Conservation (phyloP, 2,888 invertebrate genomes). For the Erebia aethiops region DNA sequence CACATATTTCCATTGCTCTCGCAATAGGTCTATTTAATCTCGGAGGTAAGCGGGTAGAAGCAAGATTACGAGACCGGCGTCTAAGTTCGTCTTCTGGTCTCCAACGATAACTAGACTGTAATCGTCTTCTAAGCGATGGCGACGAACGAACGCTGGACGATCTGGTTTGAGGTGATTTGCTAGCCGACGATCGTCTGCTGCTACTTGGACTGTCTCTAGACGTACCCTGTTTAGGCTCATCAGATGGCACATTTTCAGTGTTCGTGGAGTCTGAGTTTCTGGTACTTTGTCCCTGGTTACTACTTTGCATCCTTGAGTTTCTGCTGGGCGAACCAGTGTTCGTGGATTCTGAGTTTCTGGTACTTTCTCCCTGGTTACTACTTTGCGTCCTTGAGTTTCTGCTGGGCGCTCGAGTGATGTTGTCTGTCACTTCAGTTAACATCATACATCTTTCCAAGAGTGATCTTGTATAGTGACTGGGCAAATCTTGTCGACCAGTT, state of each 20-base stretch:
- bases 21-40: constrained; percentile 59
- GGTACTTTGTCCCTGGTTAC: constrained; percentile 45
- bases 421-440: constrained; percentile 66
- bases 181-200: constrained; percentile 41
- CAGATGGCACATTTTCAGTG: constrained; percentile 32
- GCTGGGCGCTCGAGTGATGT: constrained; percentile 50
- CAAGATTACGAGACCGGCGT: constrained; percentile 56
- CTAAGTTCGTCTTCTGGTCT: constrained; percentile 65
- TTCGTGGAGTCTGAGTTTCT: constrained; percentile 44
- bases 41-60: constrained; percentile 53
- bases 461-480: constrained; percentile 69
- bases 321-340: constrained; percentile 36
- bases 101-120: constrained; percentile 61
- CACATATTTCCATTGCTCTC: constrained; percentile 68
- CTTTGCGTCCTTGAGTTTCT: constrained; percentile 47
- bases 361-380: constrained; percentile 46
- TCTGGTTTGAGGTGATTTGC: constrained; percentile 51
- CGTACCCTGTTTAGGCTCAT: constrained; percentile 46
- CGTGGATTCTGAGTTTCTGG: constrained; percentile 44
- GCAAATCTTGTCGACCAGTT: constrained; percentile 65
- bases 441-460: constrained; percentile 74
- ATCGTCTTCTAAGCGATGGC: constrained; percentile 56
- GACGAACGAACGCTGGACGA: constrained; percentile 51
- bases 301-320: constrained; percentile 44
- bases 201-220: constrained; percentile 46